Evolutionary conservation across 2,797 vertebrate species (phyloP).

Genomic region (Catamblyrhynchus diadema): DNA sequence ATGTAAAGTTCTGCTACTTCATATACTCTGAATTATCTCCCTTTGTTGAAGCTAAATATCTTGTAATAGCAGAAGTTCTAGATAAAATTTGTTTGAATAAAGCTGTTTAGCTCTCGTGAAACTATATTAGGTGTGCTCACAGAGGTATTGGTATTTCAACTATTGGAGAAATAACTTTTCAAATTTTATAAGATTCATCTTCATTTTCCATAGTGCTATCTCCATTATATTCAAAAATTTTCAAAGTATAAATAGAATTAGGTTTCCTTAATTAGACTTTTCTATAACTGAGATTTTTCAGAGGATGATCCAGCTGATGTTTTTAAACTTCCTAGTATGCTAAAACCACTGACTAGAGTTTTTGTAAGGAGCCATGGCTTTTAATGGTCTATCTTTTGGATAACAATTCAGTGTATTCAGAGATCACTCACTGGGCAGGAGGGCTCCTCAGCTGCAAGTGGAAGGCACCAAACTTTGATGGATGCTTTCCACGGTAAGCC

Average conservation of each 20-base stretch:
- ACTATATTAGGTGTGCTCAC: not conserved
- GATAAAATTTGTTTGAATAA: not conserved
- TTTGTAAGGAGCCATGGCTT: fast-evolving
- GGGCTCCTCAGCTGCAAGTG: not conserved
- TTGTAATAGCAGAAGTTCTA: not conserved
- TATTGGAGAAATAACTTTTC: not conserved
- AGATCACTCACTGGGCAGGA: not conserved
- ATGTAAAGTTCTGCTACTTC: not conserved
- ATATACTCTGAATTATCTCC: not conserved
- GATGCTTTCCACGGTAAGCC: not conserved
- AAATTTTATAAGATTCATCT: not conserved
- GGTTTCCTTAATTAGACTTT: not conserved
- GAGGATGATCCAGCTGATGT: fast-evolving
- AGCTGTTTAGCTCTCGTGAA: not conserved
- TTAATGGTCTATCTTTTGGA: not conserved
- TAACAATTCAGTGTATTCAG: not conserved
- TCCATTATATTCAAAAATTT: not conserved
- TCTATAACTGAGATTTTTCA: not conserved
- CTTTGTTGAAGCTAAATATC: not conserved
- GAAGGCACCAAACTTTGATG: not conserved
- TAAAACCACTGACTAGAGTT: not conserved
- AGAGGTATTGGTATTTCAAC: not conserved
- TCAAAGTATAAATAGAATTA: not conserved
- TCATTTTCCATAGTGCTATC: not conserved
- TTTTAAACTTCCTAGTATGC: not conserved